phyloP scores from a whole-genome alignment of 2,797 vertebrate genomes.

The Rhinella marina region DNA sequence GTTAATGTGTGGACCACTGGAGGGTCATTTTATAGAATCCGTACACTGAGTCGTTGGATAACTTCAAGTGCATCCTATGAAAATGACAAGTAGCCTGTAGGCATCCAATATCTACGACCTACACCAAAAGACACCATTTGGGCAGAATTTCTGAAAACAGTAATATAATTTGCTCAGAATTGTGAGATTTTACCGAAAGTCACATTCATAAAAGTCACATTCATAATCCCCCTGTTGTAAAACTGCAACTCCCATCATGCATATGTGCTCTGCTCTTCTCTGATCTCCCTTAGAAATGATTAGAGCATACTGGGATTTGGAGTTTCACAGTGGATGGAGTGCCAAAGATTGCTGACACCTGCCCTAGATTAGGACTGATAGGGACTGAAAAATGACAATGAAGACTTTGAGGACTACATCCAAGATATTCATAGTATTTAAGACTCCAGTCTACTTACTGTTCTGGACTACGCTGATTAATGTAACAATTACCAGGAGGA shows the following conservation, averaged over 20 bases:
- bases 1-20: too few relatives aligned
- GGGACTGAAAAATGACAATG: background rate
- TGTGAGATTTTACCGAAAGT: background rate
- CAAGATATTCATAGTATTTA: background rate
- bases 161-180: too few relatives aligned
- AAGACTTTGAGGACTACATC: background rate
- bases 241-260: too few relatives aligned
- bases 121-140: background rate
- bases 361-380: background rate
- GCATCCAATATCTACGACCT: background rate
- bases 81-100: background rate
- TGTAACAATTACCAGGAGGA: conserved; percentile 86
- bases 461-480: conserved; percentile 92
- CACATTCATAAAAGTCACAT: background rate
- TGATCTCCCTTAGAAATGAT: too few relatives aligned
- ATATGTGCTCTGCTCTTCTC: too few relatives aligned
- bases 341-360: too few relatives aligned
- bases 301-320: too few relatives aligned
- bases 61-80: background rate
- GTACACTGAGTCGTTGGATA: background rate
- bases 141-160: background rate
- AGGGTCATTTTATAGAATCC: background rate
- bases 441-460: conserved; percentile 74
- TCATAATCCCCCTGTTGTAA: background rate
- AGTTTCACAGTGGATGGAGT: too few relatives aligned